These are phyloP conservation scores for Lasioglossum zephyrum DNA, from an alignment of 2,888 invertebrate species.

Conservation along the genomic window DNA sequence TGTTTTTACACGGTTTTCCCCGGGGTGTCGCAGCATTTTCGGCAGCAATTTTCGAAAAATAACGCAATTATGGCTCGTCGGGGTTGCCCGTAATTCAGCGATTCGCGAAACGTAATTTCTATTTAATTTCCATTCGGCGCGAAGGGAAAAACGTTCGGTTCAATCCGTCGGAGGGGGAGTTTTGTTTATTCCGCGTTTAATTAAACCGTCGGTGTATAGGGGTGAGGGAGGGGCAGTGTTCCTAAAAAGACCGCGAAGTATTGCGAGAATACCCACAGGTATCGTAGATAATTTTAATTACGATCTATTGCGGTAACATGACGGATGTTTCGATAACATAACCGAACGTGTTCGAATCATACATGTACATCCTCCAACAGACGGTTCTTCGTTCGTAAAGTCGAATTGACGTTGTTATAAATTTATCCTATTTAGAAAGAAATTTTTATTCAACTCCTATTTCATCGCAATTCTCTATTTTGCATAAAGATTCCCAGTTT, in stretches of 20 bases:
- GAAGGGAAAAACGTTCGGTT: not conserved
- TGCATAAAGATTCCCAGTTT: too few species aligned
- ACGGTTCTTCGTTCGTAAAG: not conserved
- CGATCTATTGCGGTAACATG: conserved; percentile 36
- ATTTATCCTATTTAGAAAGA: too few species aligned
- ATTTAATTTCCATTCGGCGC: not conserved
- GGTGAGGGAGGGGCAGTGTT: not conserved
- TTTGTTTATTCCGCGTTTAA: not conserved
- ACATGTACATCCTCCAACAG: not conserved
- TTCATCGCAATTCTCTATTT: too few species aligned
- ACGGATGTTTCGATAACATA: conserved; percentile 54
- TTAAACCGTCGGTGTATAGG: not conserved
- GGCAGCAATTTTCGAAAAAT: not conserved
- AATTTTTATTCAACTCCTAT: too few species aligned
- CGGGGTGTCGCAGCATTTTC: not conserved
- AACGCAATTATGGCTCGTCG: not conserved
- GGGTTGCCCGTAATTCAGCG: not conserved
- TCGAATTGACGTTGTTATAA: too few species aligned
- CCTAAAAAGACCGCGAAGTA: not conserved
- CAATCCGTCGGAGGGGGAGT: not conserved
- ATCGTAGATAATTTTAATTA: conserved; percentile 10
- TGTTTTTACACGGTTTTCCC: not conserved
- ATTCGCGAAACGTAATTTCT: conserved; percentile 6
- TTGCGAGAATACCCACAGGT: not conserved
- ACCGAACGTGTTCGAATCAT: conserved; percentile 31